Evolutionary conservation across 2,888 invertebrate genomes (phyloP).

Genomic region (Pollenia angustigena): DNA sequence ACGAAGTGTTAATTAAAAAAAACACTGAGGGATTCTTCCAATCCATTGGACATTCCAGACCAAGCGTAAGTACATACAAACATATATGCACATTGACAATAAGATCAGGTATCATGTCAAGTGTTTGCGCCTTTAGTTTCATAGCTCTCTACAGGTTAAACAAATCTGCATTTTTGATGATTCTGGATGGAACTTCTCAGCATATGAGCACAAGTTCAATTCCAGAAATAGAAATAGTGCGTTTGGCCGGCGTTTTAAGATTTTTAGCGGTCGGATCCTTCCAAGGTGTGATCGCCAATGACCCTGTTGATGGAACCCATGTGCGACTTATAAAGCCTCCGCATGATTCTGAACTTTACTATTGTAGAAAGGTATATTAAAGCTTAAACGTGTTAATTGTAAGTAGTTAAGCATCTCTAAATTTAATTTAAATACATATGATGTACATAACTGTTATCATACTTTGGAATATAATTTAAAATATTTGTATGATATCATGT

Average conservation of each 20-base stretch:
- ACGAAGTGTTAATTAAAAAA: slow-evolving; percentile 18
- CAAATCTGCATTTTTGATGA: slow-evolving; percentile 34
- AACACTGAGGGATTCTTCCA: slow-evolving; percentile 31
- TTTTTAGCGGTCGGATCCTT: neutral
- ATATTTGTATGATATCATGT: neutral
- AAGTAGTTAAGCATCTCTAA: neutral
- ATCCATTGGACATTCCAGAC: slow-evolving; percentile 43
- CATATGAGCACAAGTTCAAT: too few species aligned
- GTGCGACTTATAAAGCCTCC: slow-evolving; percentile 32
- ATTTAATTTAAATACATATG: neutral
- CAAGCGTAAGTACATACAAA: slow-evolving; percentile 19
- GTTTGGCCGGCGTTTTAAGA: too few species aligned
- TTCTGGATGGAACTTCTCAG: too few species aligned
- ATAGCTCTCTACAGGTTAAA: too few species aligned
- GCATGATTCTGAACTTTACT: slow-evolving; percentile 8
- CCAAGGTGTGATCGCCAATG: slow-evolving; percentile 15
- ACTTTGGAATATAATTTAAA: slow-evolving; percentile 9
- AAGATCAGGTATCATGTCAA: too few species aligned
- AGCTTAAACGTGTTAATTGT: neutral
- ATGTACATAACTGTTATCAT: too few species aligned
- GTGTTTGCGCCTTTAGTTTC: too few species aligned
- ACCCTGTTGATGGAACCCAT: slow-evolving; percentile 44
- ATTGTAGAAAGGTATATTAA: slow-evolving; percentile 1
- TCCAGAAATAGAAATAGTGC: too few species aligned
- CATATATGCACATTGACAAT: neutral